Evolutionary conservation across 2,888 invertebrate genomes (phyloP).

Genomic region (Catocala nupta): DNA sequence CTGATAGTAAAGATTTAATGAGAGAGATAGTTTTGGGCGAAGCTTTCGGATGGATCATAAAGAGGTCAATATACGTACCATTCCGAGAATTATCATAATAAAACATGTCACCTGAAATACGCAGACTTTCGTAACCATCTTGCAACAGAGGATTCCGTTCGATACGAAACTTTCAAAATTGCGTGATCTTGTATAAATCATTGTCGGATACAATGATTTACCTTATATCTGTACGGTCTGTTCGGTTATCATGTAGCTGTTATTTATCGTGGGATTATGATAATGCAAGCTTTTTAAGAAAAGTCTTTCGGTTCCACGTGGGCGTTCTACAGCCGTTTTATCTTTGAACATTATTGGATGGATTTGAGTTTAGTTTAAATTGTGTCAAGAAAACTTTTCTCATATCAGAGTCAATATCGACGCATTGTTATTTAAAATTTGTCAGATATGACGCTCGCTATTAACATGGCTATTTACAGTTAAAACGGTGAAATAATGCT

Average conservation of each 20-base stretch:
- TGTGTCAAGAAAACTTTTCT: constrained; percentile 32
- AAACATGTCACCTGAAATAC: not conserved
- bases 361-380: constrained; percentile 29
- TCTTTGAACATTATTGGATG: constrained; percentile 38
- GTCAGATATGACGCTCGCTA: not conserved
- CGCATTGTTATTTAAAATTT: constrained; percentile 33
- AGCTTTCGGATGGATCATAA: no score
- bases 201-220: constrained; percentile 50
- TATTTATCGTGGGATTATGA: constrained; percentile 64
- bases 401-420: constrained; percentile 23
- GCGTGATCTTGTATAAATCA: constrained; percentile 15
- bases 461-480: not conserved
- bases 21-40: not conserved
- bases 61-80: no score
- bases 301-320: constrained; percentile 35
- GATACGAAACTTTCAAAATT: constrained; percentile 23
- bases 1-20: constrained; percentile 2
- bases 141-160: not conserved
- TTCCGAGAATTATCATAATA: not conserved
- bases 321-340: constrained; percentile 42
- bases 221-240: constrained; percentile 41
- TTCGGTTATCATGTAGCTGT: constrained; percentile 58
- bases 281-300: constrained; percentile 47
- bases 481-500: not conserved
- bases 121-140: not conserved